phyloP scores from a whole-genome alignment of 2,888 invertebrate species.

The Caenorhabditis sp. region DNA sequence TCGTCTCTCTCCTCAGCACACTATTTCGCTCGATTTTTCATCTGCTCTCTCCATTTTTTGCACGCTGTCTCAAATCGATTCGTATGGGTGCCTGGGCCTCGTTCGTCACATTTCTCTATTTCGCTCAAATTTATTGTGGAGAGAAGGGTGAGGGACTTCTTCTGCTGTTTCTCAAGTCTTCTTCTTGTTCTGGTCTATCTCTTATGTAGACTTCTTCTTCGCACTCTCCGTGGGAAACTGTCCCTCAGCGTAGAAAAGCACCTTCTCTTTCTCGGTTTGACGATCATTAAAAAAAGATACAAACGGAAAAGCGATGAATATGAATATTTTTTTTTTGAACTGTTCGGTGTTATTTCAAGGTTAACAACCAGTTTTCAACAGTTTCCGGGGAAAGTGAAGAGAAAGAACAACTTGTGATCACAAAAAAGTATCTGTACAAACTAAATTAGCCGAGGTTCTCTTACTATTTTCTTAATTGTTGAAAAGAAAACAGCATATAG shows the following conservation, averaged over 20 bases:
- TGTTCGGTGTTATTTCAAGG: no score
- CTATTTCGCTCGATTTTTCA: slow-evolving; percentile 5
- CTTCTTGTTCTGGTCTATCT: background rate
- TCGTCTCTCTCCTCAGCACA: background rate
- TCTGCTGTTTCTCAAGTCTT: background rate
- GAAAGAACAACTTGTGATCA: no score
- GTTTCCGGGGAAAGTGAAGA: no score
- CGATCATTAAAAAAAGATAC: no score
- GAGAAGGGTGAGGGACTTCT: background rate
- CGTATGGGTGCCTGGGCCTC: slow-evolving; percentile 9
- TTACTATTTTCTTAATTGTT: no score
- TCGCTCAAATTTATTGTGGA: background rate
- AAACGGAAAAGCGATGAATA: no score
- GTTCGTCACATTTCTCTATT: slow-evolving; percentile 11
- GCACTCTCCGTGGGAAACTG: slow-evolving; percentile 10
- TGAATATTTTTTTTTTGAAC: no score
- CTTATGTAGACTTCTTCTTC: slow-evolving; percentile 5
- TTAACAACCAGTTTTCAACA: no score
- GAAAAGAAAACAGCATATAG: no score
- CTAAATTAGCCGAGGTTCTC: no score
- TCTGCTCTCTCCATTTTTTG: slow-evolving; percentile 3
- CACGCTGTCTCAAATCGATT: slow-evolving; percentile 9
- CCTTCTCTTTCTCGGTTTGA: background rate
- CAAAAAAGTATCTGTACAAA: no score
- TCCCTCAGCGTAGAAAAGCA: slow-evolving; percentile 2